phyloP scores from a whole-genome alignment of 1,140 invertebrate species.

The Physella acuta region DNA sequence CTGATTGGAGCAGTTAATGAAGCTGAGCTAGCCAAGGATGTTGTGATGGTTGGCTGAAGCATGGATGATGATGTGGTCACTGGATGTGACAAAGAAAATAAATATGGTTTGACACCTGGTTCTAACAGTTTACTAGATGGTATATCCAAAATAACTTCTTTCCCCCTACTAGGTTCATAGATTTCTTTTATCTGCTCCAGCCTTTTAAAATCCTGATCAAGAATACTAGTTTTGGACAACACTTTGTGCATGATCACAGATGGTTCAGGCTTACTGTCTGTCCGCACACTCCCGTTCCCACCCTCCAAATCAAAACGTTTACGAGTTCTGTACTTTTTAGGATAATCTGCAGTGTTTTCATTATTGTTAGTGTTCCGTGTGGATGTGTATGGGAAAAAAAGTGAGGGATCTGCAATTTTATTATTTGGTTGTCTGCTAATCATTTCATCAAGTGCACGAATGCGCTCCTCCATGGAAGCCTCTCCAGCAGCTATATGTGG shows the following conservation, averaged over 20 bases:
- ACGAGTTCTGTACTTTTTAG: constrained; percentile 64
- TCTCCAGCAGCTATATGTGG: constrained; percentile 21
- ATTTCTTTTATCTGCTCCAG: constrained; percentile 85
- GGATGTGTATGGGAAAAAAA: constrained; percentile 32
- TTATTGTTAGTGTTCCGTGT: constrained; percentile 28
- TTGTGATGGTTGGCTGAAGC: constrained; percentile 24
- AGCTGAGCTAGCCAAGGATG: constrained; percentile 6
- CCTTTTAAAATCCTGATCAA: constrained; percentile 92
- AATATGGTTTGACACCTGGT: neutral
- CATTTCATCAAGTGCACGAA: constrained; percentile 86
- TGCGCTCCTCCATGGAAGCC: constrained; percentile 77
- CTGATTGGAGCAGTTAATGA: neutral
- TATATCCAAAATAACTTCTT: too few relatives aligned
- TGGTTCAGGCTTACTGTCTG: constrained; percentile 65
- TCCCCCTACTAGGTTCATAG: constrained; percentile 70
- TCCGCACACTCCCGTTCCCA: constrained; percentile 35
- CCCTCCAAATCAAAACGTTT: constrained; percentile 38
- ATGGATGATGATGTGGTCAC: constrained; percentile 25
- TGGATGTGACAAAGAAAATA: constrained; percentile 11
- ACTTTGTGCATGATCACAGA: constrained; percentile 92
- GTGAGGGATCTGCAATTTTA: constrained; percentile 34
- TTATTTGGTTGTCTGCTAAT: constrained; percentile 29
- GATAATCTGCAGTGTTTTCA: constrained; percentile 38
- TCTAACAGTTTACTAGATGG: too few relatives aligned
- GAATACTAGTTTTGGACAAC: constrained; percentile 80